A percentile compares a stretch with the other conserved stretches of the same genome.
phyloP scores from a whole-genome alignment of 2,797 vertebrate species.

The Diceros bicornis region DNA sequence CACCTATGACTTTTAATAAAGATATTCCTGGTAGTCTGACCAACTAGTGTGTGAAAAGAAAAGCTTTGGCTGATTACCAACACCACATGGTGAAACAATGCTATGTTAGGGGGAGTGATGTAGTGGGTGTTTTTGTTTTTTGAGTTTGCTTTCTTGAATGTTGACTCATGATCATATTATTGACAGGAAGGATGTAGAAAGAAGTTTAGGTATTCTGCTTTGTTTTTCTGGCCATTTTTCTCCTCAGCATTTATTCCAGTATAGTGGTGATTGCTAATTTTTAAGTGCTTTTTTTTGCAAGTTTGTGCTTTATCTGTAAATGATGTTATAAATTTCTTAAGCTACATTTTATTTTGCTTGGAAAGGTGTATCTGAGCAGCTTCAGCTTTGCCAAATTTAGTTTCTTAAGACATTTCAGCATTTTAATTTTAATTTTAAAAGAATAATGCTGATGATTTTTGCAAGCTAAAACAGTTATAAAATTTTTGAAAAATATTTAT shows the following conservation, averaged over 20 bases:
- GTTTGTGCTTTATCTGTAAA: constrained; percentile 2
- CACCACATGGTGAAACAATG: not conserved
- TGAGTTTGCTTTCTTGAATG: constrained; percentile 54
- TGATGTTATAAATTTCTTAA: constrained; percentile 44
- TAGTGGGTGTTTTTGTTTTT: constrained; percentile 53
- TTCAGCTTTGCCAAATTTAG: constrained; percentile 27
- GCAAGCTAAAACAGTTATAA: not conserved
- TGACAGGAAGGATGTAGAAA: constrained; percentile 44
- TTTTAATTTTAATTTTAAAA: constrained; percentile 58
- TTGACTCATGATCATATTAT: constrained; percentile 50
- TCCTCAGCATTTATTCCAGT: constrained; percentile 9
- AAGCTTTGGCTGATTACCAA: not conserved
- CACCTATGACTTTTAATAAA: not conserved
- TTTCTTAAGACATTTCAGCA: not conserved
- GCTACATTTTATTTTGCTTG: constrained; percentile 57
- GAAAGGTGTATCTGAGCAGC: not conserved
- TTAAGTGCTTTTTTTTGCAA: not conserved
- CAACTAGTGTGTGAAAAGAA: not conserved
- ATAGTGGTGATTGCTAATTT: constrained; percentile 19
- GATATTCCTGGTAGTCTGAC: not conserved
- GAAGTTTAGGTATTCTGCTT: constrained; percentile 9
- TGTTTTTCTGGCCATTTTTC: constrained; percentile 28
- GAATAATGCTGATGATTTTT: constrained; percentile 57
- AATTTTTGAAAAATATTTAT: constrained; percentile 47
- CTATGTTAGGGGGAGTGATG: constrained; percentile 8